These are phyloP conservation scores for Reinhardtius hippoglossoides DNA, from an alignment of 2,113 vertebrate genomes.

Conservation along the genomic window DNA sequence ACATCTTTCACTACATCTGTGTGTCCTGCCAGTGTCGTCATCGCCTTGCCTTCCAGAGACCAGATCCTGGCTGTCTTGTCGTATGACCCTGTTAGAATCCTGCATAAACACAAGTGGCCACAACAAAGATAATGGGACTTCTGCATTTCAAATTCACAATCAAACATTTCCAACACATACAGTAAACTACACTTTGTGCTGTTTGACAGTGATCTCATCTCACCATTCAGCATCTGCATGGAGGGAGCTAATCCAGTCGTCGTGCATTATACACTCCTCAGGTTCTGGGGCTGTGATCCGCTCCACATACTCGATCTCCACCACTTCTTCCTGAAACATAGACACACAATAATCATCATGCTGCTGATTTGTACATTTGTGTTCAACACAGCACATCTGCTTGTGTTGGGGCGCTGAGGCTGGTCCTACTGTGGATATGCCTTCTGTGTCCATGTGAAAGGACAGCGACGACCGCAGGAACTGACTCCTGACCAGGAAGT, in stretches of 20 bases:
- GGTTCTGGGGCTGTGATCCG: conserved; percentile 93
- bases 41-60: conserved; percentile 92
- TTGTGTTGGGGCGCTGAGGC: background rate
- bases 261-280: conserved; percentile 95
- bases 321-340: conserved; percentile 92
- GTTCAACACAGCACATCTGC: background rate
- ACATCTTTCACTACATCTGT: conserved; percentile 96
- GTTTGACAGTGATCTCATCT: background rate
- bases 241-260: conserved; percentile 98
- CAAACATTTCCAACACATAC: background rate
- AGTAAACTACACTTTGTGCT: background rate
- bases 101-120: conserved; percentile 54
- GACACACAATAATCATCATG: background rate
- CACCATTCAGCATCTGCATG: conserved; percentile 92
- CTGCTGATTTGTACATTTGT: background rate
- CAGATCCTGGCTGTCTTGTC: conserved; percentile 95
- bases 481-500: conserved; percentile 95
- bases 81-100: conserved; percentile 96
- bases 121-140: background rate
- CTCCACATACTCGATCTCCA: conserved; percentile 96
- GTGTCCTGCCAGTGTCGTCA: conserved; percentile 91
- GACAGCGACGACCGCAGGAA: conserved; percentile 90
- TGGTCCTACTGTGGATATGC: conserved; percentile 90
- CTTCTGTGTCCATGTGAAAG: conserved; percentile 91
- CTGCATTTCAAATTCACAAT: background rate